Evolutionary conservation across 2,888 invertebrate species (phyloP), one percentile per base, ranked within the genome.

Genomic region (Myopa tessellatipennis): DNA sequence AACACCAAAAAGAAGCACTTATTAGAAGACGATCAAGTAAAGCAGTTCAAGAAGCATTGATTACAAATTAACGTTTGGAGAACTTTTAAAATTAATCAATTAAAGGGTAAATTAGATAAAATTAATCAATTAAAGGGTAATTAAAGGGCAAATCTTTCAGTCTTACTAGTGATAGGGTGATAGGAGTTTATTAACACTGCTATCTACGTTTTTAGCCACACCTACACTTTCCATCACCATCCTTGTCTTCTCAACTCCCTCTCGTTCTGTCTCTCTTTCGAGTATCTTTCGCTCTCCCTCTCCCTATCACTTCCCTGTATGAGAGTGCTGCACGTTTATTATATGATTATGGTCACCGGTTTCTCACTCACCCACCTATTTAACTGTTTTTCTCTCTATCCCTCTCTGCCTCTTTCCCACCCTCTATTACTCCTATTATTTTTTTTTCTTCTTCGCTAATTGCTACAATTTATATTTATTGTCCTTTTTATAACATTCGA

Each of bases 381-480:
- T 3, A 45, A 45, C 45, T 45, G 0, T 45, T 45, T 45, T 45
- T 45, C 45, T 1, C 7, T 10, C 7, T 45, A 8, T 45, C 10
- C 45, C 10, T 45, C 10, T 45, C 10, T 45, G 3, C 3, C 45
- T 55, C 5, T 55, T 36, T 16, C 50, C 6, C 69, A 10, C 14
- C 3, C 10, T n/a, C 55, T 55, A 10, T 6, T 55, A 1, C 14
- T 16, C 6, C 61, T 5, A 1, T 4, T 61, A 6, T 45, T 10
- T 1, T 34, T 1, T 14, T 4, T 0, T 6, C 26, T 55, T 52
- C 55, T 16, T 74, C 16, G 38, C n/a, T 74, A 74, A 74, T 74
- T 74, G 74, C 67, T 18, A 26, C 74, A 67, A 74, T 65, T 74
- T 74, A 74, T 67, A 18, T 67, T 74, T 74, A 67, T 74, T 36